These are phyloP conservation scores for Malaclemys terrapin DNA, from an alignment of 2,113 vertebrate species.

Conservation along the genomic window DNA sequence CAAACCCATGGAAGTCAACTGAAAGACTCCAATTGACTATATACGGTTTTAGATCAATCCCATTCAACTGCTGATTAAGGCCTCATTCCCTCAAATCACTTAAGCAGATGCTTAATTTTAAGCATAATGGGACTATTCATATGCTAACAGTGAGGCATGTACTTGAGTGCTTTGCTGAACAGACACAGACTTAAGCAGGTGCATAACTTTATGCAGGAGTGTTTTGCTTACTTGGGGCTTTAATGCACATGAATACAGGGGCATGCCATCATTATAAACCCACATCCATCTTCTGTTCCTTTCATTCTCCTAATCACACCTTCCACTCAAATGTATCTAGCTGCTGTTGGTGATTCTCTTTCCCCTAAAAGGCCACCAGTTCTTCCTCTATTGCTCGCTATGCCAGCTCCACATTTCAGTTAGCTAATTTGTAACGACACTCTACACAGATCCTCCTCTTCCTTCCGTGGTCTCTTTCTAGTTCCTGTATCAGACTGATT, in stretches of 20 bases:
- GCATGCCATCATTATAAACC: no score
- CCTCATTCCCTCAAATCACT: not conserved
- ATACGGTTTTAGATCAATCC: not conserved
- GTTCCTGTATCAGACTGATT: not conserved
- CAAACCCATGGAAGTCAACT: fast-evolving
- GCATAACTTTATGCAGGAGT: not conserved
- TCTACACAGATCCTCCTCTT: not conserved
- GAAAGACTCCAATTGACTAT: fast-evolving
- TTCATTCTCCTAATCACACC: no score
- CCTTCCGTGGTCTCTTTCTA: not conserved
- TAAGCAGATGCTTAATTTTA: not conserved
- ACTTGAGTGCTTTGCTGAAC: not conserved
- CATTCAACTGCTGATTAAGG: not conserved
- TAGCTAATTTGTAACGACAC: not conserved
- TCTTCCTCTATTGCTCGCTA: not conserved
- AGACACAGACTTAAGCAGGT: not conserved
- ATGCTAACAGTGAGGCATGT: not conserved
- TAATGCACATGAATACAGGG: not conserved
- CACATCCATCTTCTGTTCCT: no score
- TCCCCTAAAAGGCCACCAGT: not conserved
- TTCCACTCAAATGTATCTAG: not conserved
- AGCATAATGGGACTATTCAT: not conserved
- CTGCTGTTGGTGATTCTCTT: not conserved
- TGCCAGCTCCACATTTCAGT: not conserved
- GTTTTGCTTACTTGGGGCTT: not conserved